A percentile compares a stretch with the other conserved stretches of the same genome.
These are phyloP conservation scores for Mus minutoides DNA, from an alignment of 2,797 vertebrate genomes.

Conservation along the genomic window DNA sequence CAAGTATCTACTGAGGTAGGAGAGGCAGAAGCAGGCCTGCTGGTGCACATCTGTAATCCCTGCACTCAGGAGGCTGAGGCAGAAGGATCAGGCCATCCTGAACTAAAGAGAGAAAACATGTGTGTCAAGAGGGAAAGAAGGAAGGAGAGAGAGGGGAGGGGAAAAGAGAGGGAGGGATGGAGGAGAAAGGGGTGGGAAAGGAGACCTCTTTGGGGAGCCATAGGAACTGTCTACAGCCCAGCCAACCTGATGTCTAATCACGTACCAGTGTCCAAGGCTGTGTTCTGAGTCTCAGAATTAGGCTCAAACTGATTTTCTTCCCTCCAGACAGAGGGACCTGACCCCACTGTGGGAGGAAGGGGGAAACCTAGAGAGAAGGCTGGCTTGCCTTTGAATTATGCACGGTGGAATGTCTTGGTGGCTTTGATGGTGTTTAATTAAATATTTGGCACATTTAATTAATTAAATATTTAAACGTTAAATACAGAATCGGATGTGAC, in stretches of 20 bases:
- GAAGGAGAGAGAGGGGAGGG: too few species aligned
- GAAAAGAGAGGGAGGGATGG: too few species aligned
- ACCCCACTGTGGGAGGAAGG: neutral
- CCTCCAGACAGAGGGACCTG: neutral
- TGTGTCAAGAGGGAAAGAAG: neutral
- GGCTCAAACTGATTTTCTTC: neutral
- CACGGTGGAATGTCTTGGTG: conserved; percentile 81
- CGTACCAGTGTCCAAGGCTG: neutral
- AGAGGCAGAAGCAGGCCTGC: neutral
- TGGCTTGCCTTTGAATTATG: conserved; percentile 83
- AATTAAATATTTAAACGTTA: conserved; percentile 90
- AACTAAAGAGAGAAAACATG: neutral
- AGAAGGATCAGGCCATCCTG: neutral
- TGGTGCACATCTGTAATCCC: too few species aligned
- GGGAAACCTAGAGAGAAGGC: conserved; percentile 46
- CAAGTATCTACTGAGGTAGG: neutral
- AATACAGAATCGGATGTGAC: conserved; percentile 87
- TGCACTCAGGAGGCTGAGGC: neutral
- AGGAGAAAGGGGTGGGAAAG: too few species aligned
- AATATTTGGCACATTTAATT: conserved; percentile 89
- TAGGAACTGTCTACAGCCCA: neutral
- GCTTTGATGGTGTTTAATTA: conserved; percentile 87
- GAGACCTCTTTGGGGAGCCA: neutral
- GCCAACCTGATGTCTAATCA: neutral
- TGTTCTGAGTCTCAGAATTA: neutral